Conservation (phyloP, 2,888 invertebrate genomes). For the Luperina testacea region DNA sequence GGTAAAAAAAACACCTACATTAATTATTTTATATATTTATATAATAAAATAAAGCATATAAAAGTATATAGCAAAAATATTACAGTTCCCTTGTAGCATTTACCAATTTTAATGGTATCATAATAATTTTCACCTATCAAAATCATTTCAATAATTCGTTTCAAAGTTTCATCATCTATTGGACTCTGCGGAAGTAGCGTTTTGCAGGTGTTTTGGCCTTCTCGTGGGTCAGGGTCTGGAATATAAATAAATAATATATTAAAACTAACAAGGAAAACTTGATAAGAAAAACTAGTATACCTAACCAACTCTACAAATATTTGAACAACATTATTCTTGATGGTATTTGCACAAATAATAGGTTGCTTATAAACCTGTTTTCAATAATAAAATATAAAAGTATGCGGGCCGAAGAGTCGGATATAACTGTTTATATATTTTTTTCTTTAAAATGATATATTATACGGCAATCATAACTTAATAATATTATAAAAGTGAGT, state of each 20-base stretch:
- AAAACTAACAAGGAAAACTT: neutral
- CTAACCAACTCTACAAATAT: neutral
- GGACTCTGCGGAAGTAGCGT: conserved; percentile 89
- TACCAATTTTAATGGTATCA: conserved; percentile 40
- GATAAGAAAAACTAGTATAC: neutral
- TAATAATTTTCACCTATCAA: conserved; percentile 3
- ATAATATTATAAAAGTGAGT: no score
- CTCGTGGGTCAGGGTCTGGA: conserved; percentile 91
- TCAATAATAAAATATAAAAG: neutral
- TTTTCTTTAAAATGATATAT: neutral
- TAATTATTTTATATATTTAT: conserved; percentile 20
- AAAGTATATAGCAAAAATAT: conserved; percentile 64
- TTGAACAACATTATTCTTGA: neutral
- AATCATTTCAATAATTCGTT: conserved; percentile 17
- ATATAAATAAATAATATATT: conserved; percentile 62
- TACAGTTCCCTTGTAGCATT: conserved; percentile 50
- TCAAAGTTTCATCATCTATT: conserved; percentile 57
- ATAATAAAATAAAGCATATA: conserved; percentile 58
- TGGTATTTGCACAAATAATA: neutral
- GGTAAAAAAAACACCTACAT: neutral
- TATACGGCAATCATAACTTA: no score
- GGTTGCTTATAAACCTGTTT: neutral
- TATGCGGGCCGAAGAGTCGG: neutral
- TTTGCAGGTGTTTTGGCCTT: conserved; percentile 87
- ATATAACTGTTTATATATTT: neutral